Percentiles rank a stretch among this genome's conserved stretches.
Evolutionary conservation across 2,888 invertebrate species (phyloP).

Genomic region (Lithophane leautieri): DNA sequence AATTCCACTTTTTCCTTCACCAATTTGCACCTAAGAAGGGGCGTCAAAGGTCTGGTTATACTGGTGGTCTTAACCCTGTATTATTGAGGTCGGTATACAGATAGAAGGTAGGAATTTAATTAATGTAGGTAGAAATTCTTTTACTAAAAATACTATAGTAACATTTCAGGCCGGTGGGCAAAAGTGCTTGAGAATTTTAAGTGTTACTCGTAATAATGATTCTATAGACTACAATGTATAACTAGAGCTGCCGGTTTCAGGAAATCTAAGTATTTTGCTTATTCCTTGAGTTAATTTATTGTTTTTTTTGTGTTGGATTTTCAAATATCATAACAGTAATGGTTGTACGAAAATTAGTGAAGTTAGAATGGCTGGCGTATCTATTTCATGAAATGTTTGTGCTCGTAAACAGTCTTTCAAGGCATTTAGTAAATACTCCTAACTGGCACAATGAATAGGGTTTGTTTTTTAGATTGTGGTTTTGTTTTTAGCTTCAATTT

Average conservation of each 20-base stretch:
- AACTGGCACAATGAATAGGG: background rate
- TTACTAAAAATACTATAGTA: constrained; percentile 70
- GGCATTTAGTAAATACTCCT: background rate
- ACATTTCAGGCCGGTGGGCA: constrained; percentile 70
- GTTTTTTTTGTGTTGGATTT: constrained; percentile 27
- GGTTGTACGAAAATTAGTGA: background rate
- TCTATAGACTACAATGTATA: constrained; percentile 61
- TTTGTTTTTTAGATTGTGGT: background rate
- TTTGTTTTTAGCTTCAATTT: background rate
- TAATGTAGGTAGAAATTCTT: constrained; percentile 80
- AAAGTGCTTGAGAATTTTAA: constrained; percentile 73
- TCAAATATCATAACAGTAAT: background rate
- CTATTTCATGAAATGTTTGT: background rate
- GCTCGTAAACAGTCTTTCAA: background rate
- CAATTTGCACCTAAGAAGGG: constrained; percentile 58
- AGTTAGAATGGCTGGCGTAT: background rate
- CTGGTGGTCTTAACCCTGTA: constrained; percentile 66
- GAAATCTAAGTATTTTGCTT: constrained; percentile 35
- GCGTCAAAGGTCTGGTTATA: constrained; percentile 69
- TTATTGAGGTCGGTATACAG: constrained; percentile 68
- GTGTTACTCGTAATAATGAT: constrained; percentile 71
- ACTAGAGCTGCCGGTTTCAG: constrained; percentile 55
- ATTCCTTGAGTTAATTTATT: constrained; percentile 30
- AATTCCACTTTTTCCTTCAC: constrained; percentile 52
- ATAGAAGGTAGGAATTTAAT: constrained; percentile 81